Evolutionary conservation across 2,113 vertebrate species (phyloP).

Genomic region (Labrus mixtus): DNA sequence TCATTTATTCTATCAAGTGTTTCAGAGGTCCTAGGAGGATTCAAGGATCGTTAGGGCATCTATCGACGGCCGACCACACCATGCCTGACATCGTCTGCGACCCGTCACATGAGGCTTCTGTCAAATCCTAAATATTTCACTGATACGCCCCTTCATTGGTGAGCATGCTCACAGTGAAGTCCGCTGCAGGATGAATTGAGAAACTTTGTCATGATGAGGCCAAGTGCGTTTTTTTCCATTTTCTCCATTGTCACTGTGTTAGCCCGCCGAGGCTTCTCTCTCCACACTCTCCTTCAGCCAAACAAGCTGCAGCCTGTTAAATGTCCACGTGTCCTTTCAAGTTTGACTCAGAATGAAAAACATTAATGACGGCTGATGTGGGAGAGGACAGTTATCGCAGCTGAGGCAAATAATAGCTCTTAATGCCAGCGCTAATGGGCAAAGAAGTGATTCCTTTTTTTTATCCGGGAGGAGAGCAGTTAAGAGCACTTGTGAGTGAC

Average conservation of each 20-base stretch:
- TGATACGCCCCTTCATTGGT: background rate
- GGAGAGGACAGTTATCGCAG: constrained; percentile 61
- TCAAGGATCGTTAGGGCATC: constrained; percentile 70
- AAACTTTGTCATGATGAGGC: constrained; percentile 21
- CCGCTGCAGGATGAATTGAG: constrained; percentile 12
- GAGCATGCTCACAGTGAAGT: background rate
- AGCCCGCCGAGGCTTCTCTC: background rate
- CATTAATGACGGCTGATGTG: constrained; percentile 70
- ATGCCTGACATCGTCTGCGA: constrained; percentile 73
- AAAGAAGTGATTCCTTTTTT: too few relatives aligned
- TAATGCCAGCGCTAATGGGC: too few relatives aligned
- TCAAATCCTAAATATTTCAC: constrained; percentile 54
- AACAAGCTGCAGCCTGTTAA: constrained; percentile 42
- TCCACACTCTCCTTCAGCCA: too few relatives aligned
- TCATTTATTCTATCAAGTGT: constrained; percentile 75
- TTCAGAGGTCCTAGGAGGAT: constrained; percentile 64
- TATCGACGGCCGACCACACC: constrained; percentile 67
- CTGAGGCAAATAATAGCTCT: too few relatives aligned
- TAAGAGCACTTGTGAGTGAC: too few relatives aligned
- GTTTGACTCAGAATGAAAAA: constrained; percentile 45
- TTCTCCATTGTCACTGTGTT: too few relatives aligned
- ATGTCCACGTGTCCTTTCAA: constrained; percentile 69
- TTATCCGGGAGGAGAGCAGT: too few relatives aligned
- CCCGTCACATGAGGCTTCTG: constrained; percentile 72
- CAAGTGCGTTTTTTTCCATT: background rate